Evolutionary conservation across 2,113 vertebrate genomes (phyloP).

Genomic region (Uropsilus gracilis): DNA sequence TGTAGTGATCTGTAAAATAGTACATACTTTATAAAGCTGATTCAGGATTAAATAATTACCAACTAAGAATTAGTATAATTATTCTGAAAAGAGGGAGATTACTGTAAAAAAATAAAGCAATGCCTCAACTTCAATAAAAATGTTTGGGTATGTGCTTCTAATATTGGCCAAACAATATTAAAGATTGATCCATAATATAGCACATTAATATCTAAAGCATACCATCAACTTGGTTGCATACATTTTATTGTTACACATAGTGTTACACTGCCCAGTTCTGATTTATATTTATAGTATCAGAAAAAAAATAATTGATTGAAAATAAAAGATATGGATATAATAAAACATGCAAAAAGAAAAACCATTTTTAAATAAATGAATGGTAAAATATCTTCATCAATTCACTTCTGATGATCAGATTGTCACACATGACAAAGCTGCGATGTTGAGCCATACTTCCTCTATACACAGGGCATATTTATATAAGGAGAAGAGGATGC

Average conservation of each 20-base stretch:
- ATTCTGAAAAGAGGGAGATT: background rate
- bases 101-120: too few species aligned
- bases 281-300: constrained; percentile 27
- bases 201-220: constrained; percentile 19
- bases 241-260: background rate
- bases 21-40: too few species aligned
- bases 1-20: too few species aligned
- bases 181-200: background rate
- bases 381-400: constrained; percentile 20
- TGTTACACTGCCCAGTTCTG: constrained; percentile 36
- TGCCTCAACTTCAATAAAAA: background rate
- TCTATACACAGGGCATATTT: background rate
- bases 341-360: constrained; percentile 10
- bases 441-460: background rate
- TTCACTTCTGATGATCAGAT: background rate
- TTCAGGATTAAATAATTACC: background rate
- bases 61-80: background rate
- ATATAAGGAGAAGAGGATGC: background rate
- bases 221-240: background rate
- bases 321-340: constrained; percentile 21
- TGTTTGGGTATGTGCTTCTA: background rate
- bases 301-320: constrained; percentile 24
- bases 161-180: background rate
- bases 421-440: background rate
- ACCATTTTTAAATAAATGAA: constrained; percentile 61